Conservation (phyloP, 2,888 invertebrate genomes). For the Sycophila texana region DNA sequence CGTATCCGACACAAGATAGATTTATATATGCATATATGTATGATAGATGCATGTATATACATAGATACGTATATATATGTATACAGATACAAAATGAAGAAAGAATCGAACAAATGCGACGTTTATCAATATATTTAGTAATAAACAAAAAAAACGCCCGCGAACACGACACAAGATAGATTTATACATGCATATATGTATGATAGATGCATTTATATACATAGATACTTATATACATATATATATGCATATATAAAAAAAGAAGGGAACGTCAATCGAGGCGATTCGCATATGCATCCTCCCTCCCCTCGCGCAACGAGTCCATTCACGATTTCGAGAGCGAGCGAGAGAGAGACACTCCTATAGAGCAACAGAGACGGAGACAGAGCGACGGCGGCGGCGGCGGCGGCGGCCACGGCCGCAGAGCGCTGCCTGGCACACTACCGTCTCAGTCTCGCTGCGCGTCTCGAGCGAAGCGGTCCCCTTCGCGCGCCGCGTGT, state of each 20-base stretch:
- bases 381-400: constrained; percentile 22
- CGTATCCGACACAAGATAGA: too few relatives aligned
- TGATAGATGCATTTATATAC: too few relatives aligned
- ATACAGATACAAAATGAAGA: too few relatives aligned
- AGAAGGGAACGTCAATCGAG: not conserved
- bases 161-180: too few relatives aligned
- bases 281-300: not conserved
- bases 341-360: constrained; percentile 31
- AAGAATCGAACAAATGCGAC: too few relatives aligned
- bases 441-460: constrained; percentile 31
- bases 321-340: constrained; percentile 55
- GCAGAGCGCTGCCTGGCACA: not conserved
- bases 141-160: too few relatives aligned
- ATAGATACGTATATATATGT: too few relatives aligned
- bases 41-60: too few relatives aligned
- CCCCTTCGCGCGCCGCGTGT: constrained; percentile 7
- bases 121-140: too few relatives aligned
- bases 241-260: too few relatives aligned
- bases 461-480: constrained; percentile 44
- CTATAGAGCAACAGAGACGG: constrained; percentile 36
- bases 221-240: not conserved
- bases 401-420: not conserved
- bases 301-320: constrained; percentile 13
- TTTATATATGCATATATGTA: too few relatives aligned
- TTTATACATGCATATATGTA: too few relatives aligned